Base-by-base conservation (phyloP, 1,140 invertebrate species). In the Amphibalanus amphitrite region DNA sequence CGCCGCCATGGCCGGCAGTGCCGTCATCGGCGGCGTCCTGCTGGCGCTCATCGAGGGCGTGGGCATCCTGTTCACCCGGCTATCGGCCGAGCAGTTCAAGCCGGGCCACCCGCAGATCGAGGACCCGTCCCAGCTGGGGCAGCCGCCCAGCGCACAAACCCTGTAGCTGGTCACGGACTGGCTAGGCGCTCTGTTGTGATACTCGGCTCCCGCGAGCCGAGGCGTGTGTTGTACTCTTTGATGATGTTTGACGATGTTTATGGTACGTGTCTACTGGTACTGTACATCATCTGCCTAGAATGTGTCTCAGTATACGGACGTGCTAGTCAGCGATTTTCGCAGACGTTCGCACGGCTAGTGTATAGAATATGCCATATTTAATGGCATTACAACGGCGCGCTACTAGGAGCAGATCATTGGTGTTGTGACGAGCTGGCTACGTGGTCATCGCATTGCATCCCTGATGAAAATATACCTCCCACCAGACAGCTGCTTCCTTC, bases 41-140 rank as follows among this genome's bases (percentile, higher is more conserved):
- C 82, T 99, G 71, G 94, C 93, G 59, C 82, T 98, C 73, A 98
- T 99, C 75, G 96, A 99, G 86, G 96, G 95, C 64, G 87, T 98
- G 75, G 92, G 93, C 72, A 95, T 99, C 75, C 82, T 96, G 77
- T 89, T 97, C 76, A 96, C 91, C 26, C 84, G 92, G 78, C 84
- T 93, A 76, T 87, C 89, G 40, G 91, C 93, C 0, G 92, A 95
- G 77, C 91, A 94, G 78, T 96, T 94, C 80, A 88, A 89, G 82
- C 92, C 91, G 67, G 84, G 87, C 72, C 82, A 84, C 28, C 84
- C 89, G 0, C 87, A 90, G 78, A 74, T 75, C 71, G 59, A 69
- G 33, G 89, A 90, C 78, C 87, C 88, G 13, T 84, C 85, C 59
- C 83, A 84, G 64, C 78, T 88, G 71, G 85, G 85, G 13, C 81